Conservation (phyloP, 2,888 invertebrate species). For the Clivina fossor region DNA sequence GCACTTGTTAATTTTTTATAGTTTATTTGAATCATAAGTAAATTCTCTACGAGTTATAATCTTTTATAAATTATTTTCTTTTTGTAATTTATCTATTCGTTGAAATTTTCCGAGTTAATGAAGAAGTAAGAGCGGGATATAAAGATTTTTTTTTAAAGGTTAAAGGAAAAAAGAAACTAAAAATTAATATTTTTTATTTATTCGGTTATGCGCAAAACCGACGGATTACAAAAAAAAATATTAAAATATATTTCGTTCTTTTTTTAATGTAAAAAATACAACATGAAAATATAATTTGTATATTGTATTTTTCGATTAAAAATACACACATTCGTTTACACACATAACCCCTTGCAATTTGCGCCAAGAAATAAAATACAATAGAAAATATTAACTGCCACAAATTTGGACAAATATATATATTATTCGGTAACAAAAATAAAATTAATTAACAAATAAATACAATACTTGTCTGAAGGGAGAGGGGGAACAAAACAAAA, state of each 20-base stretch:
- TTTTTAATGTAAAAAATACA: constrained; percentile 17
- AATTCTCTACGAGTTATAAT: background rate
- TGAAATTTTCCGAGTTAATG: background rate
- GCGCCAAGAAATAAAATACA: constrained; percentile 7
- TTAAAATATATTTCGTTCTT: constrained; percentile 32
- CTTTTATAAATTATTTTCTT: background rate
- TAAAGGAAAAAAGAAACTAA: background rate
- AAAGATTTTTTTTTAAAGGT: background rate
- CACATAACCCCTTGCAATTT: constrained; percentile 17
- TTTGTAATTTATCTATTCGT: background rate
- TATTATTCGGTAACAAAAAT: background rate
- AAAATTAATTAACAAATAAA: no score
- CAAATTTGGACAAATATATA: background rate
- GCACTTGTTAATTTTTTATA: background rate
- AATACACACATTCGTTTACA: constrained; percentile 23
- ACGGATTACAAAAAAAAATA: constrained; percentile 28
- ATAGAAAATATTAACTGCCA: background rate
- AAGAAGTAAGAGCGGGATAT: background rate
- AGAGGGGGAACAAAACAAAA: constrained; percentile 6
- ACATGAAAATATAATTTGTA: constrained; percentile 8
- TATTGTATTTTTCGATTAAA: constrained; percentile 28
- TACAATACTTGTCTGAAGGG: no score
- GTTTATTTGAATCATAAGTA: background rate
- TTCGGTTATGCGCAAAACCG: constrained; percentile 22
- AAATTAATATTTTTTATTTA: constrained; percentile 24